Evolutionary conservation across 2,113 vertebrate species (phyloP).

Genomic region (Anarhynchus alexandrinus): DNA sequence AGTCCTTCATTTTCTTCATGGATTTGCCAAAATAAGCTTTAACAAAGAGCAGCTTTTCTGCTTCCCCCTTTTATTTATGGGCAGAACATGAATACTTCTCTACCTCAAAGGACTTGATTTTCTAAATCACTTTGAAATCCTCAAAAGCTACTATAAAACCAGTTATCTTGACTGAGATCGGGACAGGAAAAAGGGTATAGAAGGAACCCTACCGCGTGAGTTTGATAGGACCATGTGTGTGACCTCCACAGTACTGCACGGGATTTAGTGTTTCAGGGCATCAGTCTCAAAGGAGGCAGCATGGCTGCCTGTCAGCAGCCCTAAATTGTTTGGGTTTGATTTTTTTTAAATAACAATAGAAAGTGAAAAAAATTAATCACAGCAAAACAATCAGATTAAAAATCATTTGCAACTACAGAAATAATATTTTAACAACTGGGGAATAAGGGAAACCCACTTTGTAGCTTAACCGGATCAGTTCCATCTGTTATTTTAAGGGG

Average conservation of each 20-base stretch:
- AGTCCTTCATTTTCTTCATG: not conserved
- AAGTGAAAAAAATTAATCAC: not conserved
- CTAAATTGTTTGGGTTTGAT: not conserved
- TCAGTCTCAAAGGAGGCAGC: not conserved
- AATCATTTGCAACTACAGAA: not conserved
- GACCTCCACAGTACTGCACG: not conserved
- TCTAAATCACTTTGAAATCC: slow-evolving; percentile 54
- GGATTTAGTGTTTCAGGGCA: not conserved
- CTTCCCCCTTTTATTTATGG: not conserved
- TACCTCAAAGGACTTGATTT: slow-evolving; percentile 39
- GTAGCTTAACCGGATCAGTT: slow-evolving; percentile 14
- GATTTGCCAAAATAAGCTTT: slow-evolving; percentile 15
- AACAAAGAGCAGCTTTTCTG: slow-evolving; percentile 29
- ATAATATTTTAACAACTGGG: slow-evolving; percentile 24
- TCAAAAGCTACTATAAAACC: slow-evolving; percentile 41
- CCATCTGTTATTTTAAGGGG: slow-evolving; percentile 60
- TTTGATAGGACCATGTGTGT: slow-evolving; percentile 22
- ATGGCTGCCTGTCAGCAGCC: not conserved
- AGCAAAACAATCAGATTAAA: not conserved
- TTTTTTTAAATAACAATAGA: not conserved
- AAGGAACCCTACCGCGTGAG: not conserved
- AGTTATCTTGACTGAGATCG: not conserved
- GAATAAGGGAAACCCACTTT: not conserved
- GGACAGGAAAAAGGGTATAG: slow-evolving; percentile 25
- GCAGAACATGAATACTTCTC: not conserved